Percentiles rank a stretch among this genome's conserved stretches.
These are phyloP conservation scores for Drosophila saltans DNA, from an alignment of 1,140 invertebrate species.

Conservation along the genomic window DNA sequence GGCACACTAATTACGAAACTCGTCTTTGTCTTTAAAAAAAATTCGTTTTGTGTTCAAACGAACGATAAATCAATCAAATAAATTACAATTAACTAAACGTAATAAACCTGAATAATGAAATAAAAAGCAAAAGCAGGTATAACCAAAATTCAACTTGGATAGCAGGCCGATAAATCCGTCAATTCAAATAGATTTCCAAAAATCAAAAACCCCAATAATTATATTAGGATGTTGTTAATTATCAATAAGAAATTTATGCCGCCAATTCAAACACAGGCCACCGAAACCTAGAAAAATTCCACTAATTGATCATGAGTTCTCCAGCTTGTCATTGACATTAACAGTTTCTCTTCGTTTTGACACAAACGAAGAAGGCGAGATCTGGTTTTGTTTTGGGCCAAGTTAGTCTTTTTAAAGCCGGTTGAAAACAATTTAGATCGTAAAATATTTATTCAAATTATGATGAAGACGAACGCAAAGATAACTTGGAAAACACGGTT, in stretches of 20 bases:
- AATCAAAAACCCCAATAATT: constrained; percentile 33
- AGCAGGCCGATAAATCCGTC: constrained; percentile 22
- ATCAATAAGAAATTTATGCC: constrained; percentile 74
- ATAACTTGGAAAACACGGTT: constrained; percentile 42
- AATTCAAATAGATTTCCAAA: constrained; percentile 15
- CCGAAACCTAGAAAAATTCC: constrained; percentile 47
- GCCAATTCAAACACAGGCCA: constrained; percentile 29
- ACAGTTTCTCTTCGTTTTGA: constrained; percentile 24
- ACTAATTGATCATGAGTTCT: constrained; percentile 66
- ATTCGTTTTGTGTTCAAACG: constrained; percentile 53
- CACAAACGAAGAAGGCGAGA: constrained; percentile 30
- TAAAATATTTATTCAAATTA: constrained; percentile 66
- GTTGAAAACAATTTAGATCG: constrained; percentile 52
- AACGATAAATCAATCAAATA: constrained; percentile 79
- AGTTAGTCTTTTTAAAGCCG: constrained; percentile 52
- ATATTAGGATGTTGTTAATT: constrained; percentile 55
- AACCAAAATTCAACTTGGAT: constrained; percentile 31
- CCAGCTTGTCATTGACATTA: not conserved
- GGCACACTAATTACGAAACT: constrained; percentile 61
- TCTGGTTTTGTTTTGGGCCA: constrained; percentile 64
- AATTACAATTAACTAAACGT: constrained; percentile 78
- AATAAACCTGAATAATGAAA: constrained; percentile 69
- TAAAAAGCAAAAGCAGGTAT: constrained; percentile 23
- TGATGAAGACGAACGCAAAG: constrained; percentile 60
- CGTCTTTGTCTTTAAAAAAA: constrained; percentile 56